phyloP scores from a whole-genome alignment of 2,888 invertebrate genomes.

The Tridacna gigas region DNA sequence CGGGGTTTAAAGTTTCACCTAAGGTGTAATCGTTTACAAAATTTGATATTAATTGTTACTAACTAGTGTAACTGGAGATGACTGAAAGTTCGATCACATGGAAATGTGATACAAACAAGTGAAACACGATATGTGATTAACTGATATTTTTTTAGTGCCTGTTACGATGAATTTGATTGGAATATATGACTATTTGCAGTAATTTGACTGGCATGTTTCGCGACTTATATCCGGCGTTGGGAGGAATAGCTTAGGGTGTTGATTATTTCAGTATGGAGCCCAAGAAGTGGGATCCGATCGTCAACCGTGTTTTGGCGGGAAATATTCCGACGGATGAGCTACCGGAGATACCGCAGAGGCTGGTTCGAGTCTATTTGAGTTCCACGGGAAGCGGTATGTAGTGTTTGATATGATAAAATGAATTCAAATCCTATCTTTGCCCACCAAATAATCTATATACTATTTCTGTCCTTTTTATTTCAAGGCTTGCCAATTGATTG shows the following conservation, averaged over 20 bases:
- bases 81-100: neutral
- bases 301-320: constrained; percentile 64
- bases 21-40: constrained; percentile 9
- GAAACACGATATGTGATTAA: neutral
- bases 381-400: constrained; percentile 76
- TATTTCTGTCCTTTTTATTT: neutral
- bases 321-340: constrained; percentile 63
- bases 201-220: constrained; percentile 1
- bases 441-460: neutral
- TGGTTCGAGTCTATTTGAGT: constrained; percentile 76
- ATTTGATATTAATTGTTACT: constrained; percentile 17
- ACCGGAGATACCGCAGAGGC: constrained; percentile 72
- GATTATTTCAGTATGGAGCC: constrained; percentile 30
- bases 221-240: neutral
- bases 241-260: neutral
- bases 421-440: neutral
- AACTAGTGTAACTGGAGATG: constrained; percentile 4
- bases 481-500: too few species aligned
- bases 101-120: constrained; percentile 3
- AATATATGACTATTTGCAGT: neutral
- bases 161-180: neutral
- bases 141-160: neutral
- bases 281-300: constrained; percentile 52
- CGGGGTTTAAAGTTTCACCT: constrained; percentile 19
- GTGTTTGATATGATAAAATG: neutral